These are phyloP conservation scores for Cassiopea andromeda DNA, from an alignment of 30 jellyfish, hydroid and myxozoan genomes.

Conservation along the genomic window DNA sequence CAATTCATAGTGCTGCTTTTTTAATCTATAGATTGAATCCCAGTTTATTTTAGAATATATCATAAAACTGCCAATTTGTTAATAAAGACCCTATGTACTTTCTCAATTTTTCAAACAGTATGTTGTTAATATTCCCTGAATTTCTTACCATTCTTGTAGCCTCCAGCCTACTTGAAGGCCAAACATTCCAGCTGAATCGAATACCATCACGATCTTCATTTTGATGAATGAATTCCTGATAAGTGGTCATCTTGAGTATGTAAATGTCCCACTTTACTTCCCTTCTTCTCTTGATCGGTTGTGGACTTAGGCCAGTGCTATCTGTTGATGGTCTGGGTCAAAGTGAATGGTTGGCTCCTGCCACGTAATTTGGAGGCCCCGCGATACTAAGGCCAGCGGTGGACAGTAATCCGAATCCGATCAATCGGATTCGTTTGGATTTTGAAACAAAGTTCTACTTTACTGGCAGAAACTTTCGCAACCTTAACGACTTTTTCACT, in stretches of 20 bases:
- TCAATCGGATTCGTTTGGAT: too few species aligned
- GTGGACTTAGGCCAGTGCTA: conserved; percentile 60
- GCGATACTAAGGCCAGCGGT: conserved; percentile 9
- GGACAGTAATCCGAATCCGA: neutral
- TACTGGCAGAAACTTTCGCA: too few species aligned
- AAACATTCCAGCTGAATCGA: conserved; percentile 98
- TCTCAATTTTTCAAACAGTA: too few species aligned
- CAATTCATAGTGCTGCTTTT: neutral
- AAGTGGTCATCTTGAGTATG: conserved; percentile 72
- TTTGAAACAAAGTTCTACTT: too few species aligned
- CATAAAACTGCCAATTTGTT: too few species aligned
- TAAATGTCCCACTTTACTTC: neutral
- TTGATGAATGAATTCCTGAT: conserved; percentile 94
- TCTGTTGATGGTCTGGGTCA: conserved; percentile 19
- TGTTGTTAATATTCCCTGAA: neutral
- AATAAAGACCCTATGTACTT: too few species aligned
- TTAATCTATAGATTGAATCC: too few species aligned
- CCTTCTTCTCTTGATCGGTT: neutral
- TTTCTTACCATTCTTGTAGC: conserved; percentile 97
- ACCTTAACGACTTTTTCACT: too few species aligned
- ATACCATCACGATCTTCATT: conserved; percentile 99
- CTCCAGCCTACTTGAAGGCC: conserved; percentile 99
- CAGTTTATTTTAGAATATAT: too few species aligned
- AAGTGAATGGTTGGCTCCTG: conserved; percentile 32
- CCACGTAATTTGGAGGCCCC: conserved; percentile 42